These are phyloP conservation scores for Hemaris fuciformis DNA, from an alignment of 2,888 invertebrate genomes.

Conservation along the genomic window DNA sequence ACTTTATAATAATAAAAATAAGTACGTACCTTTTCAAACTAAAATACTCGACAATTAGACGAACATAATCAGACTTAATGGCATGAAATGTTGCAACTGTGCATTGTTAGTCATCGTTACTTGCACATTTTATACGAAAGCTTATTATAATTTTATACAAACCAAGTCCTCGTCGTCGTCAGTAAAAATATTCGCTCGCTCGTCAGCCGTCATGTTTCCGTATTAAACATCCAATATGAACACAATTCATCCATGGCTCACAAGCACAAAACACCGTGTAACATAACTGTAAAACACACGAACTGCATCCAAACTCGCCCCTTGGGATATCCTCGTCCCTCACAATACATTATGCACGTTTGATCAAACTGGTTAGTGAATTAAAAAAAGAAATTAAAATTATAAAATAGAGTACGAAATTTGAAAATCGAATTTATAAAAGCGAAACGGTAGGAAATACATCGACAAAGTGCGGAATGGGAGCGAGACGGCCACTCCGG, in stretches of 20 bases:
- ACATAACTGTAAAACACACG: slow-evolving; percentile 56
- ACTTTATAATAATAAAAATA: slow-evolving; percentile 16
- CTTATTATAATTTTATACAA: background rate
- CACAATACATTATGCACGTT: slow-evolving; percentile 15
- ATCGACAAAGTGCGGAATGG: slow-evolving; percentile 7
- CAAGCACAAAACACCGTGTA: slow-evolving; percentile 52
- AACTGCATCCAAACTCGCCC: slow-evolving; percentile 65
- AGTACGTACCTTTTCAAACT: background rate
- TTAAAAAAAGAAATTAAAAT: slow-evolving; percentile 7
- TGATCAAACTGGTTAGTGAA: background rate
- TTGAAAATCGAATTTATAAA: slow-evolving; percentile 15
- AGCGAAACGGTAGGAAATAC: background rate
- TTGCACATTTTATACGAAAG: background rate
- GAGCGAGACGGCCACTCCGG: slow-evolving; percentile 40
- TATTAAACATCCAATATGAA: slow-evolving; percentile 46
- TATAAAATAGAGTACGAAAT: slow-evolving; percentile 24
- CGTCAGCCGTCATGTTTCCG: slow-evolving; percentile 69
- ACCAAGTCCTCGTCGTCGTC: slow-evolving; percentile 75
- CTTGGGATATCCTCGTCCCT: slow-evolving; percentile 9
- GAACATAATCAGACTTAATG: background rate
- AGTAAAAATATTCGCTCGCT: slow-evolving; percentile 68
- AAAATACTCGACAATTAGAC: background rate
- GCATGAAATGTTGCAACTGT: background rate
- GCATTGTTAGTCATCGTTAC: background rate
- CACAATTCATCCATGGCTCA: slow-evolving; percentile 66